Evolutionary conservation across 2,888 invertebrate species (phyloP).

Genomic region (Ormia ochracea): DNA sequence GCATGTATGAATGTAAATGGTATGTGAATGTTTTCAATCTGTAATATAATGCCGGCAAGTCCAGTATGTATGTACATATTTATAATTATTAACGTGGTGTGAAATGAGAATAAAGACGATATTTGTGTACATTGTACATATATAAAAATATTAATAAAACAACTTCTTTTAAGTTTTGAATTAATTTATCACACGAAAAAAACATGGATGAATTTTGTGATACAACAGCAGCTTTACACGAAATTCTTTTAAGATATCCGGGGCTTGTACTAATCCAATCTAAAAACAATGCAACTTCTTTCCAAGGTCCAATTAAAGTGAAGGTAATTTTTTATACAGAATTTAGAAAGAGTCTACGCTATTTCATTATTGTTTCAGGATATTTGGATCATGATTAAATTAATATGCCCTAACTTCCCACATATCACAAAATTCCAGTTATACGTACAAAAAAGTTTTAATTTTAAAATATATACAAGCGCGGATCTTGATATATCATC

Average conservation of each 20-base stretch:
- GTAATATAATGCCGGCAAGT: no score
- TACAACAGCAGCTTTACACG: constrained; percentile 13
- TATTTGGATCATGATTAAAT: constrained; percentile 64
- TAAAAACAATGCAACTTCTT: not conserved
- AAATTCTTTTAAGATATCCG: constrained; percentile 46
- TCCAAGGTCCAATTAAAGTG: constrained; percentile 48
- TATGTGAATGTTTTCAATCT: no score
- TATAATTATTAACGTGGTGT: no score
- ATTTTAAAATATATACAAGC: constrained; percentile 58
- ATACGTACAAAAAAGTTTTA: constrained; percentile 63
- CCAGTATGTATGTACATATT: no score
- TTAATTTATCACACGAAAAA: not conserved
- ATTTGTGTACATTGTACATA: no score
- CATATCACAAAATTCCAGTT: constrained; percentile 63
- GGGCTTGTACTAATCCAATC: constrained; percentile 19
- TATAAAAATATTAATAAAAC: no score
- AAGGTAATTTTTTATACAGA: constrained; percentile 30
- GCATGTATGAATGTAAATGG: no score
- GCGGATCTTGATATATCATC: constrained; percentile 56
- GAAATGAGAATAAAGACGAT: no score
- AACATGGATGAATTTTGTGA: not conserved
- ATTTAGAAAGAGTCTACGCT: not conserved
- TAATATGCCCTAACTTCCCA: constrained; percentile 69
- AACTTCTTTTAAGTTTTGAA: not conserved
- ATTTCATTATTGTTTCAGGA: constrained; percentile 45